phyloP scores from a whole-genome alignment of 2,797 vertebrate genomes.

The Falco rusticolus region DNA sequence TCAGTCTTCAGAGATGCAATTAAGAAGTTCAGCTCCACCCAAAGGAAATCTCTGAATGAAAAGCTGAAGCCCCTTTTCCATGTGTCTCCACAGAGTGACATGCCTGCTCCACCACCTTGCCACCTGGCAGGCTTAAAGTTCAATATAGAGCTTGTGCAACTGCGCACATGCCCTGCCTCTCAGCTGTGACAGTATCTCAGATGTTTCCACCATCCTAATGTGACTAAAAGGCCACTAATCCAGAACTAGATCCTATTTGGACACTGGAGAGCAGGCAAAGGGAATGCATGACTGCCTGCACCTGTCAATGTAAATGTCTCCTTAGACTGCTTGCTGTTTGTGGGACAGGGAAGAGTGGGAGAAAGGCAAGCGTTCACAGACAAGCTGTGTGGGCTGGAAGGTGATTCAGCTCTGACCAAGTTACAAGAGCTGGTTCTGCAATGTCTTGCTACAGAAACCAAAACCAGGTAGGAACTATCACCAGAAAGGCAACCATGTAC shows the following conservation, averaged over 20 bases:
- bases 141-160: not conserved
- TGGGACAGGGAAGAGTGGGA: not conserved
- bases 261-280: not conserved
- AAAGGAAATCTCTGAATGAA: not conserved
- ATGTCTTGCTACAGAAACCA: not conserved
- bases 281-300: not conserved
- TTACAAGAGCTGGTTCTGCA: constrained; percentile 3
- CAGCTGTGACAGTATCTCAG: constrained; percentile 32
- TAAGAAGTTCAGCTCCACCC: not conserved
- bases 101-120: not conserved
- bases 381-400: not conserved
- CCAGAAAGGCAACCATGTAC: not conserved
- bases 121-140: not conserved
- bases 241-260: not conserved
- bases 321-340: not conserved
- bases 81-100: not conserved
- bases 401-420: not conserved
- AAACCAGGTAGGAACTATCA: not conserved
- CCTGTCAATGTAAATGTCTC: not conserved
- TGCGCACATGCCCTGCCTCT: not conserved
- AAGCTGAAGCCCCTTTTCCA: not conserved
- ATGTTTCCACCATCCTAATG: not conserved
- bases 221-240: constrained; percentile 4
- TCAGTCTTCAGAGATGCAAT: not conserved
- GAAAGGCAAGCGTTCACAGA: not conserved